Evolutionary conservation across 2,113 vertebrate genomes (phyloP), one percentile per base, ranked within the genome.

Genomic region (Neopipo cinnamomea): DNA sequence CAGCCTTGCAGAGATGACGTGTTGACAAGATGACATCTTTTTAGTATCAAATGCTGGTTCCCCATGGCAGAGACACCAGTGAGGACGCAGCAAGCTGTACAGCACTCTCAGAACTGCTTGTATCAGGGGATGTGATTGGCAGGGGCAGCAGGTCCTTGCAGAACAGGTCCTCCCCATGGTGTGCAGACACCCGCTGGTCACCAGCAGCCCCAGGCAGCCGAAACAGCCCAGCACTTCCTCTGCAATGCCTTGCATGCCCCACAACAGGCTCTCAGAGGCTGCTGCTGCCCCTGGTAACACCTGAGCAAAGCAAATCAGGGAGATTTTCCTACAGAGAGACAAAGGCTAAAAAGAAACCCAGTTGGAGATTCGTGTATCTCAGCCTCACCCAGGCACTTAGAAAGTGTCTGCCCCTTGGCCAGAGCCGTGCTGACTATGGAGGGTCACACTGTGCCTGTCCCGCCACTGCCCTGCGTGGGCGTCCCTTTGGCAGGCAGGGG

Each of bases 91-190:
- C 25, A 37, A 47, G 68, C 55, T 46, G 65, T 11, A 0, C 37
- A 6, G 63, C 3, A 0, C 13, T 25, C 4, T 24, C 5, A 3
- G 44, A 31, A 7, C 50, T 1, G 2, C 5, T 37, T 4, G 0
- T 5, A 19, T 5, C 9, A 3, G 20, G 28, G 35, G 14, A 20
- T 0, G 4, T 31, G n/a, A 1, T 22, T 4, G 31, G 53, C 9
- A 35, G 11, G 13, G 33, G 35, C 6, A 8, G 39, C 8, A 7
- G 37, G 72, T 28, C n/a, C 41, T 35, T 18, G 73, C 55, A 52
- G 65, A 39, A 19, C 37, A 7, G 27, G 18, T 37, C 20, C 18
- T 41, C 22, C 22, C 56, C n/a, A 7, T 16, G 1, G 5, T 4
- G 20, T 8, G 22, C 37, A 0, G 19, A 3, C 27, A 9, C 4